These are phyloP conservation scores for Turritopsis dohrnii DNA, from an alignment of 30 jellyfish, hydroid and myxozoan genomes.

Conservation along the genomic window DNA sequence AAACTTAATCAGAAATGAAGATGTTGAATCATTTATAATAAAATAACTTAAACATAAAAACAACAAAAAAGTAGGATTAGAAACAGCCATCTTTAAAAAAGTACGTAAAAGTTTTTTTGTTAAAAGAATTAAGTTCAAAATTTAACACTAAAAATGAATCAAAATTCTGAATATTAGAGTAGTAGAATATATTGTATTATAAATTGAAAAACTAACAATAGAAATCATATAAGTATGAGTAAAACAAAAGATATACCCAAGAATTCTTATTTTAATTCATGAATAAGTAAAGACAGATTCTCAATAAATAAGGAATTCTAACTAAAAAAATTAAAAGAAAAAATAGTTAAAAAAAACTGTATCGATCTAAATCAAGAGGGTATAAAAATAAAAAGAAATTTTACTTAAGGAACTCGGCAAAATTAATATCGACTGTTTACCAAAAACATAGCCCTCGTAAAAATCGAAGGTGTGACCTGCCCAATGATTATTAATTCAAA, in stretches of 20 bases:
- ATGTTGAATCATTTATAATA: not conserved
- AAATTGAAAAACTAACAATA: slow-evolving; percentile 11
- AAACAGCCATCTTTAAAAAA: slow-evolving; percentile 48
- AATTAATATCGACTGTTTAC: slow-evolving; percentile 46
- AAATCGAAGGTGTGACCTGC: slow-evolving; percentile 43
- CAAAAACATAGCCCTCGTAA: slow-evolving; percentile 48
- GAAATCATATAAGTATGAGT: slow-evolving; percentile 43
- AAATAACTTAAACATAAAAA: not conserved
- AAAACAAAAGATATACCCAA: slow-evolving; percentile 20
- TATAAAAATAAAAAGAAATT: not conserved
- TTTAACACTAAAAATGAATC: slow-evolving; percentile 1
- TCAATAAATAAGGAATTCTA: not conserved
- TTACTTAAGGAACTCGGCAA: slow-evolving; percentile 62
- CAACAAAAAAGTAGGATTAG: slow-evolving; percentile 45
- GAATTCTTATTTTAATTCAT: slow-evolving; percentile 9
- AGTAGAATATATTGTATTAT: slow-evolving; percentile 30
- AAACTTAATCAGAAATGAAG: slow-evolving; percentile 19
- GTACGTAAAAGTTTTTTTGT: slow-evolving; percentile 37
- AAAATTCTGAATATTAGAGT: not conserved
- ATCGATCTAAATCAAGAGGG: slow-evolving; percentile 24
- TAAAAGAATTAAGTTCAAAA: slow-evolving; percentile 3
- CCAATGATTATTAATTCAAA: slow-evolving; percentile 18
- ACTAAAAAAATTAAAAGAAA: not conserved
- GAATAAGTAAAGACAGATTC: slow-evolving; percentile 23
- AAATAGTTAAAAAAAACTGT: not conserved